Percentiles rank a stretch among this genome's conserved stretches.
These are phyloP conservation scores for Valencia hispanica DNA, from an alignment of 2,797 vertebrate species.

Conservation along the genomic window DNA sequence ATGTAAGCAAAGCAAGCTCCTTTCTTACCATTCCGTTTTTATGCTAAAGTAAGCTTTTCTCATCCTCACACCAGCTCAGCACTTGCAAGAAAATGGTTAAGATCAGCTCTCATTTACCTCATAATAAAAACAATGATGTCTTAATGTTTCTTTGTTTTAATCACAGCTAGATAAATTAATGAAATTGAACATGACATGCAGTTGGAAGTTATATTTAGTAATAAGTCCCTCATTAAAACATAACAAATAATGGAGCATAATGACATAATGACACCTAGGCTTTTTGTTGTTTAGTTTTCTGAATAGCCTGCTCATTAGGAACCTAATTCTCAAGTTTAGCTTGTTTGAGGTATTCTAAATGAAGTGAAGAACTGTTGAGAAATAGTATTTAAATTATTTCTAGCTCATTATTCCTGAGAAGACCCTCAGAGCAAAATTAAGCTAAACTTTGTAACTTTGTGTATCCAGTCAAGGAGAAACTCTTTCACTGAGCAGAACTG, in stretches of 20 bases:
- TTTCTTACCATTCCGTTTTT: neutral
- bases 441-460: slow-evolving; percentile 25
- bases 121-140: neutral
- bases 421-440: slow-evolving; percentile 60
- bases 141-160: neutral
- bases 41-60: neutral
- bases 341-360: slow-evolving; percentile 40
- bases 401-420: slow-evolving; percentile 60
- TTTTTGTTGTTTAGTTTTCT: slow-evolving; percentile 3
- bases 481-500: slow-evolving; percentile 19
- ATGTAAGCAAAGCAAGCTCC: neutral
- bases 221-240: neutral
- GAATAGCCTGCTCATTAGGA: slow-evolving; percentile 47
- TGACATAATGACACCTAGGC: neutral
- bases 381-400: slow-evolving; percentile 59
- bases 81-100: neutral
- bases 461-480: slow-evolving; percentile 49
- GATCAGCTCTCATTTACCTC: neutral
- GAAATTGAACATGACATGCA: neutral
- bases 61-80: neutral
- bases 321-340: slow-evolving; percentile 27
- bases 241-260: neutral
- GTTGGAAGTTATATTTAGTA: neutral
- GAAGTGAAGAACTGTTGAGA: slow-evolving; percentile 16
- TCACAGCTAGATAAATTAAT: neutral